Evolutionary conservation across 2,113 vertebrate species (phyloP).

Genomic region (Holacanthus passer): DNA sequence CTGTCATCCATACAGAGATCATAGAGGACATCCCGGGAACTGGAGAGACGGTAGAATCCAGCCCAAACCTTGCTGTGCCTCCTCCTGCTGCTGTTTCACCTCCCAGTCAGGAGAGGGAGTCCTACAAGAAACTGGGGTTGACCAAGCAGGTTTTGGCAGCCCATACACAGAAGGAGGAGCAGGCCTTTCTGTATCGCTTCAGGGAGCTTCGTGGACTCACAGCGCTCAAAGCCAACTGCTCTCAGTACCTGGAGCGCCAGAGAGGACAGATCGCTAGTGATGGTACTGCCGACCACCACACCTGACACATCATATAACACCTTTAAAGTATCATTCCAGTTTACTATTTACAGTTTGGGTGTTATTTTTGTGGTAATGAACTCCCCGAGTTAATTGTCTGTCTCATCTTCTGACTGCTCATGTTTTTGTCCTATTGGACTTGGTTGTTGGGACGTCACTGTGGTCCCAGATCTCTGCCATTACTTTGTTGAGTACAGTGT

Average conservation of each 20-base stretch:
- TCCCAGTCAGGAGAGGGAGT: constrained; percentile 87
- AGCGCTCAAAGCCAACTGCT: constrained; percentile 87
- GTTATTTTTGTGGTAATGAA: not conserved
- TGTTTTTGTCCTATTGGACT: not conserved
- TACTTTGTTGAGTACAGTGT: too few relatives aligned
- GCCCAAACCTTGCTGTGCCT: constrained; percentile 65
- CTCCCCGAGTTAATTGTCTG: not conserved
- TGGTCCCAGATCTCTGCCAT: too few relatives aligned
- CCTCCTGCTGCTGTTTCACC: constrained; percentile 68
- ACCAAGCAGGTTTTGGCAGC: constrained; percentile 96
- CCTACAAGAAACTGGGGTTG: constrained; percentile 90
- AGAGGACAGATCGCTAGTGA: constrained; percentile 77
- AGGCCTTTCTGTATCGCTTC: constrained; percentile 91
- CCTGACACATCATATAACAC: constrained; percentile 4
- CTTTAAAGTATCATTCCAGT: not conserved
- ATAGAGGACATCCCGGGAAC: constrained; percentile 87
- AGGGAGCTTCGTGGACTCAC: constrained; percentile 85
- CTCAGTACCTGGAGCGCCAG: constrained; percentile 85
- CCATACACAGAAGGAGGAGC: constrained; percentile 96
- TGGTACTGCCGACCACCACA: constrained; percentile 65
- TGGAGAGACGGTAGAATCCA: constrained; percentile 81
- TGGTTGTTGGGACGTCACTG: not conserved
- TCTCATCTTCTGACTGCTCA: not conserved
- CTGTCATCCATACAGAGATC: constrained; percentile 84
- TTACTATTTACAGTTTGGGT: not conserved